phyloP scores from a whole-genome alignment of 2,888 invertebrate genomes.

The Nomada fucata region DNA sequence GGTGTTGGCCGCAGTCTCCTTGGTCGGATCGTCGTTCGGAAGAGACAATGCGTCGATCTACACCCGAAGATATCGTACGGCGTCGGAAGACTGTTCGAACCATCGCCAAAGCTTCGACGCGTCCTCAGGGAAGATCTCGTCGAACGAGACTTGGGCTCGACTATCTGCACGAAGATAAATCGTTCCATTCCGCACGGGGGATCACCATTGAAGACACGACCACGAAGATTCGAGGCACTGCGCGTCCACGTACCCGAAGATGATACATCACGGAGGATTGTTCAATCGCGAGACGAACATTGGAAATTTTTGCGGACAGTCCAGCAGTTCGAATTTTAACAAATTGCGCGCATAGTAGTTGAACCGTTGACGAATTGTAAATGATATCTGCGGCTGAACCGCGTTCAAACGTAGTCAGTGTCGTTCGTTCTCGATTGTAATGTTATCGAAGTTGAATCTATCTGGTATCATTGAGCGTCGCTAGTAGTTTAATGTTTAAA shows the following conservation, averaged over 20 bases:
- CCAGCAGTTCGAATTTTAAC: constrained; percentile 21
- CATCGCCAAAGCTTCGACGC: neutral
- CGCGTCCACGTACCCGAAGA: neutral
- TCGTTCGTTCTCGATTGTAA: constrained; percentile 11
- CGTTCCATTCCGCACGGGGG: too few relatives aligned
- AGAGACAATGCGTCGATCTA: constrained; percentile 30
- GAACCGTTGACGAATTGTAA: constrained; percentile 15
- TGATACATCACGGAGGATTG: neutral
- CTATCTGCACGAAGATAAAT: too few relatives aligned
- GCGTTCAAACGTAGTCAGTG: constrained; percentile 6
- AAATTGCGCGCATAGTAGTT: constrained; percentile 22
- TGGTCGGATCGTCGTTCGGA: neutral
- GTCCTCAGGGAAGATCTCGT: constrained; percentile 30
- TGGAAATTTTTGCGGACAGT: neutral
- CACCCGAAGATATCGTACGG: constrained; percentile 69
- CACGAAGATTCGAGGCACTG: constrained; percentile 33
- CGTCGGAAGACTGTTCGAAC: constrained; percentile 33
- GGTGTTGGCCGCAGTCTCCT: too few relatives aligned
- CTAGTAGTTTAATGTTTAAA: constrained; percentile 41
- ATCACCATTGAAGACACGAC: too few relatives aligned
- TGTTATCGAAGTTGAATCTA: constrained; percentile 15
- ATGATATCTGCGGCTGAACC: neutral
- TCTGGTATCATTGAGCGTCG: constrained; percentile 23
- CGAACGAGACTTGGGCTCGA: too few relatives aligned
- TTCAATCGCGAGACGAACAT: neutral